Evolutionary conservation across 2,113 vertebrate species (phyloP), one percentile per base, ranked within the genome.

Genomic region (Etia nguti): DNA sequence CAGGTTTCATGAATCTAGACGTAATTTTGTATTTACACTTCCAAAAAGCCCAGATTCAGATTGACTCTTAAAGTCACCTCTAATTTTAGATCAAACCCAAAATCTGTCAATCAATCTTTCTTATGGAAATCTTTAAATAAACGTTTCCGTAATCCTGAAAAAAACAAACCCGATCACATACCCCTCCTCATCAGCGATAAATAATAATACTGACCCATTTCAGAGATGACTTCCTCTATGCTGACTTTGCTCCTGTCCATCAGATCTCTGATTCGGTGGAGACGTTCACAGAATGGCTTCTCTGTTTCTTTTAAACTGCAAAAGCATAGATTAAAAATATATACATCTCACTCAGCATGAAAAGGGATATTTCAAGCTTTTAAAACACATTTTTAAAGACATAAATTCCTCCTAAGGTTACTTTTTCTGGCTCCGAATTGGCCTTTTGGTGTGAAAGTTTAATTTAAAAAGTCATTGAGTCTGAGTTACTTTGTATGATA

Each of bases 191-290:
- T 46, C 70, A 75, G 43, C 1, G 6, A 31, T 77, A 52, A 77
- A 50, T 34, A 15, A 31, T 65, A 11, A 83, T 85, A 93, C 97
- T 95, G 84, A 99, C 99, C 99, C 70, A 99, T 95, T 83, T 99
- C 97, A 75, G 96, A 96, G 79, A 99, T 96, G 59, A 99, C 98
- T 77, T 99, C 98, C 81, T 97, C 97, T 84, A 97, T 97, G 94
- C 97, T 97, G 92, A 99, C 97, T 0, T 95, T 96, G 86, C 93
- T 96, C 89, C 96, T 95, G 88, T 97, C 96, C 88, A 99, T 96
- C 91, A 99, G 97, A 57, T 98, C 98, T 92, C 97, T 97, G 18
- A 99, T 96, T 95, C 97, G 98, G 95, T 98, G 97, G 4, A 99
- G 95, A 46, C 98, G 97, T 81, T 96, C 97, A 79, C 97, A 98